Base-by-base conservation (phyloP, 2,113 vertebrate genomes). In the Ondatra zibethicus region DNA sequence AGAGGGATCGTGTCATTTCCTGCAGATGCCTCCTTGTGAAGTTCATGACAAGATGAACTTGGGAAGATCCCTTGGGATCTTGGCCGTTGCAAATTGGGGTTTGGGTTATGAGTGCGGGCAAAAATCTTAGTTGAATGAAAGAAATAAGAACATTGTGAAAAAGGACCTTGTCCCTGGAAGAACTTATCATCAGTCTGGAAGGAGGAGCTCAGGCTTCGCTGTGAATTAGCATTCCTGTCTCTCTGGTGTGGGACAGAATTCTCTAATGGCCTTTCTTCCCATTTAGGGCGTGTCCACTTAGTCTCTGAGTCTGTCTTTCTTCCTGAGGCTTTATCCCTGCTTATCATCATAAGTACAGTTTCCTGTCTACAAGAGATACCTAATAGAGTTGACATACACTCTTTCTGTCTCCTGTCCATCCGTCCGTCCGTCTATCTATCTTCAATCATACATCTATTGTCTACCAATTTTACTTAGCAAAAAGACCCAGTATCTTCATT, bases 401-500 rank as follows among this genome's bases (percentile, higher is more conserved):
- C 45, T 86, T 12, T 50, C 39, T 84, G 13, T 42, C 81, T 42
- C 1, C 23, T 5, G 7, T 61, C 36, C 5, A 27, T 55, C 50
- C 2, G 25, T 52, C 47, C 3, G 33, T 78, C 45, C 5, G 33
- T 76, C 25, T 14, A 14, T 47, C 9, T n/a, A 39, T 72, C 19
- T 5, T 82, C 52, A 61, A 58, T 82, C 80, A 58, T 82, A 13
- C 39, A 39, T 27, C 58, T 65, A 63, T 65, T 31, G 77, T 86
- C 33, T 93, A 65, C 68, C 50, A 89, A 23, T 89, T 92, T 89
- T 78, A 70, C 70, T 88, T 93, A 84, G 84, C 23, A 85, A 94
- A 80, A 93, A 92, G 52, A 55, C 25, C 47, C 14, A 75, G 36
- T 90, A 23, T 66, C 36, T 77, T 91, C 39, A 16, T 85, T 85